Evolutionary conservation across 1,140 invertebrate species (phyloP), one percentile per base, ranked within the genome.

Genomic region (Macrocentrus cingulum): DNA sequence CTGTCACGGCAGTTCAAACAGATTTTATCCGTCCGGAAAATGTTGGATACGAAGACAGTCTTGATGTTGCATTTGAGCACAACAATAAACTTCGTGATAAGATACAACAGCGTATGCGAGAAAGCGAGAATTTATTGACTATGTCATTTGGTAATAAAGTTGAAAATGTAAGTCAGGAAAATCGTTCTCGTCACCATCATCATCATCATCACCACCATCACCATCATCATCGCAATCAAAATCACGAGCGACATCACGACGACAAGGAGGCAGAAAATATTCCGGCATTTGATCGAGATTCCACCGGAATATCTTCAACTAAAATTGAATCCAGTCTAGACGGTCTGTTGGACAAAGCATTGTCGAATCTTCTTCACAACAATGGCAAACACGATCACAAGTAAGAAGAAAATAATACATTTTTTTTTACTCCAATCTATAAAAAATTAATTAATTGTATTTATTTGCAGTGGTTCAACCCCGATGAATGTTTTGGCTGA

Each of bases 401-500:
- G 78, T 80, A 45, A 66, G 74, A 68, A 51, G 51, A 34, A 9
- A 34, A 19, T 46, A 52, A 11, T 19, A 16, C 9, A 42, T 42
- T 13, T 48, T 49, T 57, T 23, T 20, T 5, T 50, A 20, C 42
- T 51, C 9, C 5, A 23, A 11, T 7, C 11, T 45, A 15, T 56
- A 16, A 29, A 29, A 29, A 48, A 34, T 36, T n/a, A 22, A 39
- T 45, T 51, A 46, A 20, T 55, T 45, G 8, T 39, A n/a, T 39
- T 13, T 39, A 3, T 65, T 66, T 66, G 18, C 60, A 77, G 75
- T 65, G 73, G 72, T 22, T 79, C 78, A 1, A 70, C 72, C 18
- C 75, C 78, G 6, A 80, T 80, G 76, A 79, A 77, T 45, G 70
- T 80, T 1, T 49, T 80, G n/a, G 78, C 78, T 3, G 78, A 80